Evolutionary conservation across 1,140 invertebrate species (phyloP), one percentile per base, ranked within the genome.

Genomic region (Euschistus heros): DNA sequence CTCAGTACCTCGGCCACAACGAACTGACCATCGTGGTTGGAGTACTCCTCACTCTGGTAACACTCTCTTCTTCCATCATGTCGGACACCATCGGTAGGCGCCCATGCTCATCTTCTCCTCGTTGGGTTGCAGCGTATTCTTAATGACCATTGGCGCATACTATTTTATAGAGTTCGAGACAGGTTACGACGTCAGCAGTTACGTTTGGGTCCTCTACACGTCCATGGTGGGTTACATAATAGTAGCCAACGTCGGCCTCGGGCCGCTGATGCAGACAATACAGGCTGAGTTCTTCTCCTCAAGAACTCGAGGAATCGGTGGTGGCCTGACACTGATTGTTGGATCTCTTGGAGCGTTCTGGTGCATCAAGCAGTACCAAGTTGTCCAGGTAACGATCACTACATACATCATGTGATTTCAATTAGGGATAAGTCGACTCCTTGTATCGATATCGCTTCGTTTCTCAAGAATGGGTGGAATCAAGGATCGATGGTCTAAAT

Each of bases 101-200:
- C 75, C 80, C 42, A 73, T 85, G 14, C 73, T 85, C 1, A 69
- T 82, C 7, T 67, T 80, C 2, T 80, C 79, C 18, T 66, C 62
- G 7, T 55, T 69, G 18, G 67, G 67, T 0, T 60, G 59, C 54
- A 59, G 59, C 18, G 22, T 54, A 24, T 68, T 62, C 22, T 55
- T 63, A 4, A 18, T 68, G 14, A 14, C 13, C 3, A 37, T 37
- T 6, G 42, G 18, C 47, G 46, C 17, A 17, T 62, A 55, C 52
- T 64, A 64, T 22, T 46, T 54, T 24, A 24, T 64, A 14, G 47
- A 63, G 20, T 8, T 46, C 20, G 18, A 64, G 27, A 63, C 55
- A 2, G 26, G 27, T 6, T 24, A n/a, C 15, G 20, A 57, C 33
- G n/a, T 67, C 4, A 20, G 55, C 0, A 7, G 18, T 26, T 65